phyloP scores from a whole-genome alignment of 2,797 vertebrate species.

The Sebastes variabilis region DNA sequence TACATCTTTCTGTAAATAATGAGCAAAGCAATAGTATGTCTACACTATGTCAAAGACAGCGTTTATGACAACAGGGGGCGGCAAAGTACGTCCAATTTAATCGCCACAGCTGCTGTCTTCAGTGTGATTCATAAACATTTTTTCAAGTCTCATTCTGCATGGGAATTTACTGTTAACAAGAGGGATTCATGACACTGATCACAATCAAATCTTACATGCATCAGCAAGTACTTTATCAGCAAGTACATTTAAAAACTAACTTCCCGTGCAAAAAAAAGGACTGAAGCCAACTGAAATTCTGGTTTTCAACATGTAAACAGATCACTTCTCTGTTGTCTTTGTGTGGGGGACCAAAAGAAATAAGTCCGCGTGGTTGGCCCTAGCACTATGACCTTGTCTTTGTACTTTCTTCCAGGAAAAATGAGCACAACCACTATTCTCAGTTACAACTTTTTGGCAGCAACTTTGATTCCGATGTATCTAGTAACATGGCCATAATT shows the following conservation, averaged over 20 bases:
- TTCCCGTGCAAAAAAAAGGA: not conserved
- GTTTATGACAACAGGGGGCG: conserved; percentile 40
- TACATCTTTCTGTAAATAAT: not conserved
- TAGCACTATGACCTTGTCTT: conserved; percentile 26
- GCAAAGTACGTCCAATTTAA: conserved; percentile 16
- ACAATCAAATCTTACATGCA: not conserved
- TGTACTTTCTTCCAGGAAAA: conserved; percentile 54
- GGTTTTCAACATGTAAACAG: conserved; percentile 5
- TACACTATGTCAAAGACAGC: not conserved
- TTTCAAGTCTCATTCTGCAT: not conserved
- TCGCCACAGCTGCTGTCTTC: not conserved
- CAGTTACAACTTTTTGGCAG: conserved; percentile 64
- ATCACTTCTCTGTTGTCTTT: conserved; percentile 22
- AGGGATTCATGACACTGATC: not conserved
- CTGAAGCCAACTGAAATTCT: not conserved
- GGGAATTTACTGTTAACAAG: not conserved
- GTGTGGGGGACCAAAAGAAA: not conserved
- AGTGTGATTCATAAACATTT: not conserved
- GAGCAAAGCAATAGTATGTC: not conserved
- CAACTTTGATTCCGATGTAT: conserved; percentile 54
- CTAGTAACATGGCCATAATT: conserved; percentile 65
- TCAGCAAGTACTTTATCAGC: not conserved
- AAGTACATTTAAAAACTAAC: not conserved
- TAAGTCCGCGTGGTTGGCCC: not conserved
- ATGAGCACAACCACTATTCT: conserved; percentile 39